Conservation (phyloP, 2,797 vertebrate species). For the Hapalemur alaotrensis region DNA sequence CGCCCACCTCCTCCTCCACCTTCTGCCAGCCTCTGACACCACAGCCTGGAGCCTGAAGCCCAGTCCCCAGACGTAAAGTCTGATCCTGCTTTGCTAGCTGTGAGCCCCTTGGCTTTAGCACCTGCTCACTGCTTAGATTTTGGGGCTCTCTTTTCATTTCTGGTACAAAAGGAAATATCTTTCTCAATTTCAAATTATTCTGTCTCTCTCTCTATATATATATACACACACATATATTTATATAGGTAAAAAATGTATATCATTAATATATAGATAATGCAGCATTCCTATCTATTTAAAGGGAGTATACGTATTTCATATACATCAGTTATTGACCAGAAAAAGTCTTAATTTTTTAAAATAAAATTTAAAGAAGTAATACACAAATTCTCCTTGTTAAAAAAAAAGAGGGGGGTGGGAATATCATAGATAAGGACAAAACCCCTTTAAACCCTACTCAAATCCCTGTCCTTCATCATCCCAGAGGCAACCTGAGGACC, state of each 20-base stretch:
- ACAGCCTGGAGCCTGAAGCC: not conserved
- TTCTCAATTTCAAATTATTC: slow-evolving; percentile 1
- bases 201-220: not conserved
- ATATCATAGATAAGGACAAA: not conserved
- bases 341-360: not conserved
- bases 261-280: no score
- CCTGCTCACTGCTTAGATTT: not conserved
- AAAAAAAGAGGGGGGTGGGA: not conserved
- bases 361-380: no score
- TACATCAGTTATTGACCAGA: not conserved
- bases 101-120: not conserved
- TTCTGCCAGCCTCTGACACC: not conserved
- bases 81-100: not conserved
- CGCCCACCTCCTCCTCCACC: not conserved
- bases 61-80: not conserved
- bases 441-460: not conserved
- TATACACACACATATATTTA: not conserved
- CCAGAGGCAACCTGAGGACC: not conserved
- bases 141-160: not conserved
- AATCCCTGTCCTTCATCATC: not conserved
- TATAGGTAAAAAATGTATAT: not conserved
- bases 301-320: not conserved
- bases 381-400: not conserved
- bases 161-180: not conserved
- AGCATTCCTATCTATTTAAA: not conserved